Evolutionary conservation across 2,888 invertebrate genomes (phyloP), one percentile per base, ranked within the genome.

Genomic region (Bugula neritina): DNA sequence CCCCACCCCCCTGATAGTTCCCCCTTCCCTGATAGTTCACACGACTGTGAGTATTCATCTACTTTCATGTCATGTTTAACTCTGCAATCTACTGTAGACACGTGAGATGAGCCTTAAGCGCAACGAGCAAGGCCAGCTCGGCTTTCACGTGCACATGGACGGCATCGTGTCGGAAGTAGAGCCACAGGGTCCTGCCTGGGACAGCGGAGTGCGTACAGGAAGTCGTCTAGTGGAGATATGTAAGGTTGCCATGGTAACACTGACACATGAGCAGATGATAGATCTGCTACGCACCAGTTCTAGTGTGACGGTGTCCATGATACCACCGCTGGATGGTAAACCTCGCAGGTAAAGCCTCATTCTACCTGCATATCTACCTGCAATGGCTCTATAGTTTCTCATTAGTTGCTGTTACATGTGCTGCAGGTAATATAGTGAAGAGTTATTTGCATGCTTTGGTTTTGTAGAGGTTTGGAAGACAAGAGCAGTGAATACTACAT

Each of bases 161-260:
- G 96, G 96, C 1, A 89, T 96, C 31, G 93, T 96, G 35, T 94
- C 94, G 1, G 91, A 94, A 79, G 94, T 95, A n/a, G 94, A 94
- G 82, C 87, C 82, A 74, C 84, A 84, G 75, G 86, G 87, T 54
- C 82, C 84, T 75, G 87, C 87, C 52, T 87, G 85, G 83, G 84
- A 85, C 76, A 92, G 93, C 0, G 96, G 95, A n/a, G 87, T 97
- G 69, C 86, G 92, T 69, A 92, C 93, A 82, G 94, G 94, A 73
- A 92, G 92, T 71, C 88, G 95, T 23, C 87, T 97, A 75, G 92
- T 96, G 1, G 95, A 97, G 85, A 92, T 93, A 78, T 92, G 92
- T 80, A 91, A 92, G 83, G 91, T 93, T 29, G 92, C 93, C 35
- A 92, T 94, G 35, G 91, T 92, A 1, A 94, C 94, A 0, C 86